phyloP scores from a whole-genome alignment of 1,140 invertebrate genomes.

The Lordiphosa stackelbergi region DNA sequence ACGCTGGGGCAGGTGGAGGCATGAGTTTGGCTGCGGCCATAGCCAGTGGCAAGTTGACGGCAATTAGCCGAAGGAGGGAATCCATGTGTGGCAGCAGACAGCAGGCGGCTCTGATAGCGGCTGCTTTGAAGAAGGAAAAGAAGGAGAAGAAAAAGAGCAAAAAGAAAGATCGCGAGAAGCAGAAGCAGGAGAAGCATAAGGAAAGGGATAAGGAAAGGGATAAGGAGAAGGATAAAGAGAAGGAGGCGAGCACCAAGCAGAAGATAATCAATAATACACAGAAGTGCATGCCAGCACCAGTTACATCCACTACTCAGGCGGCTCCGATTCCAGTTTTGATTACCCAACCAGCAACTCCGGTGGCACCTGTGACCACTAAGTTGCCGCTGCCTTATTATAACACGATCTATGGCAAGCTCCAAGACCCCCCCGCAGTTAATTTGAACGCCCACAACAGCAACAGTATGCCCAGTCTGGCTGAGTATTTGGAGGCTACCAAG shows the following conservation, averaged over 20 bases:
- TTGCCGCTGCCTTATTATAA: conserved; percentile 61
- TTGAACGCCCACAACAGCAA: conserved; percentile 11
- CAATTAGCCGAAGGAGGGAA: conserved; percentile 43
- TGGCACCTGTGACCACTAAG: conserved; percentile 9
- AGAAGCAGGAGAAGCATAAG: conserved; percentile 36
- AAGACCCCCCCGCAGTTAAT: conserved; percentile 28
- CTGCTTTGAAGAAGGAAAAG: conserved; percentile 58
- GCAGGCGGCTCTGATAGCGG: conserved; percentile 49
- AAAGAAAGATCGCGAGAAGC: conserved; percentile 64
- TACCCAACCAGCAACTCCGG: conserved; percentile 23
- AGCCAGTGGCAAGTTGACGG: conserved; percentile 51
- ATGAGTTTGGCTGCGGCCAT: conserved; percentile 61
- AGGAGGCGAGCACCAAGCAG: conserved; percentile 20
- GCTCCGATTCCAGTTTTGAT: conserved; percentile 33
- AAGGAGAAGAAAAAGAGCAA: conserved; percentile 56
- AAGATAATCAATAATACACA: conserved; percentile 18
- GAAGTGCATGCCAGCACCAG: conserved; percentile 8
- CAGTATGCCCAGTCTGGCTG: conserved; percentile 54
- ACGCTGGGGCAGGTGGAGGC: conserved; percentile 16
- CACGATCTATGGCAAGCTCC: conserved; percentile 71
- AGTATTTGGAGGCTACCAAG: conserved; percentile 55
- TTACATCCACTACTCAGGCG: conserved; percentile 20
- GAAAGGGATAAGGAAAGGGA: conserved; percentile 56
- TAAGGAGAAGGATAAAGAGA: conserved; percentile 35
- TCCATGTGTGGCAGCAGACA: conserved; percentile 61